A percentile compares a stretch with the other conserved stretches of the same genome.
These are phyloP conservation scores for Dasyprocta punctata DNA, from an alignment of 2,113 vertebrate genomes.

Conservation along the genomic window DNA sequence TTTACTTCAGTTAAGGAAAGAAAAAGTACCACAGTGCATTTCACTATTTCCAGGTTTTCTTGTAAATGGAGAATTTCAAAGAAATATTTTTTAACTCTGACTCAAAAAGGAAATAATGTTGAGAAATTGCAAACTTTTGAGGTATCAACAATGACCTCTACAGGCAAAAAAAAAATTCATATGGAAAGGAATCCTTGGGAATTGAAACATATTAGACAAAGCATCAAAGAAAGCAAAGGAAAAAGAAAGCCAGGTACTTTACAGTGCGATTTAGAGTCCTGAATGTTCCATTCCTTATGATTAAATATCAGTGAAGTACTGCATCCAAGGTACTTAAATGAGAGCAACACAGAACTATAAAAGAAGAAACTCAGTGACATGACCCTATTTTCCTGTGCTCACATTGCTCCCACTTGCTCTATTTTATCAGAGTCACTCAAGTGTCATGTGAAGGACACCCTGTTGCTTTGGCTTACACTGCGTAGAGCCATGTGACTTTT, in stretches of 20 bases:
- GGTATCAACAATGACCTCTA: slow-evolving; percentile 17
- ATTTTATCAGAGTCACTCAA: neutral
- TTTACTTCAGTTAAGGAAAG: neutral
- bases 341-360: neutral
- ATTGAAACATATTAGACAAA: slow-evolving; percentile 14
- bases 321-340: neutral
- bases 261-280: neutral
- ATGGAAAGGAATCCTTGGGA: neutral
- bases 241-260: slow-evolving; percentile 11
- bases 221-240: neutral
- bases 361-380: too few relatives aligned
- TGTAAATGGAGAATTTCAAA: slow-evolving; percentile 64
- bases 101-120: slow-evolving; percentile 67
- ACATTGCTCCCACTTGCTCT: neutral
- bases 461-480: neutral
- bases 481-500: neutral
- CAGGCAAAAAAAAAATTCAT: neutral
- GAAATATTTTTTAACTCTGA: slow-evolving; percentile 30
- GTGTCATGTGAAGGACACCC: neutral
- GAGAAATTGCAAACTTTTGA: slow-evolving; percentile 53
- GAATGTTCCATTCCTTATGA: neutral
- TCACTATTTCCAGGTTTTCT: slow-evolving; percentile 64
- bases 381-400: neutral
- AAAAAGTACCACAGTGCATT: neutral
- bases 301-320: neutral